Conservation (phyloP, 2,113 vertebrate genomes). For the Cacatua alba region DNA sequence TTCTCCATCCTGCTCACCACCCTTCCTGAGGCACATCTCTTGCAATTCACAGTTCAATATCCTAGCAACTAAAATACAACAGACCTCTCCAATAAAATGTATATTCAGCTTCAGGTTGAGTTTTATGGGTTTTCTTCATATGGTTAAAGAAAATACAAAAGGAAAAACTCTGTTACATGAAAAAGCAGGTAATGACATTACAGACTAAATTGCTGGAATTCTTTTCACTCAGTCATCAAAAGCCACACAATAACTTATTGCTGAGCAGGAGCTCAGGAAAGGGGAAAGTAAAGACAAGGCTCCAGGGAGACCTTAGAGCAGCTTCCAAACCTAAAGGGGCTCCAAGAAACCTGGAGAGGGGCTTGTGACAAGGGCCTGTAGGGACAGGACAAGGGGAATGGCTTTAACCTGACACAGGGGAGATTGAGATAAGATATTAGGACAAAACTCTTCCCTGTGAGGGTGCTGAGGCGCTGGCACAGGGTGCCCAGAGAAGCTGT, state of each 20-base stretch:
- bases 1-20: background rate
- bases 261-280: background rate
- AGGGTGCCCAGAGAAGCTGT: background rate
- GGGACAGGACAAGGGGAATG: background rate
- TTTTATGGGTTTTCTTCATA: slow-evolving; percentile 29
- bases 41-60: background rate
- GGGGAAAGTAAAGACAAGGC: background rate
- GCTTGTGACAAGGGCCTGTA: background rate
- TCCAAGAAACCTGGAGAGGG: background rate
- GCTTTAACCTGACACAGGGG: background rate
- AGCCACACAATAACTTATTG: background rate
- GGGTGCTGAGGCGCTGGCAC: background rate
- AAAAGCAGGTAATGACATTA: slow-evolving; percentile 1
- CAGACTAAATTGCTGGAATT: background rate
- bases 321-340: background rate
- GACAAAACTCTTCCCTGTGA: background rate
- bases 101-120: background rate
- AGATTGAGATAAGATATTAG: background rate
- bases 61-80: slow-evolving; percentile 10
- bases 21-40: background rate
- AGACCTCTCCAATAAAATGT: slow-evolving; percentile 27
- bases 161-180: background rate
- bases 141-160: background rate
- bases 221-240: slow-evolving; percentile 5
- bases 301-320: background rate